Conservation (phyloP, 2,888 invertebrate genomes). For the Elmis aenea region DNA sequence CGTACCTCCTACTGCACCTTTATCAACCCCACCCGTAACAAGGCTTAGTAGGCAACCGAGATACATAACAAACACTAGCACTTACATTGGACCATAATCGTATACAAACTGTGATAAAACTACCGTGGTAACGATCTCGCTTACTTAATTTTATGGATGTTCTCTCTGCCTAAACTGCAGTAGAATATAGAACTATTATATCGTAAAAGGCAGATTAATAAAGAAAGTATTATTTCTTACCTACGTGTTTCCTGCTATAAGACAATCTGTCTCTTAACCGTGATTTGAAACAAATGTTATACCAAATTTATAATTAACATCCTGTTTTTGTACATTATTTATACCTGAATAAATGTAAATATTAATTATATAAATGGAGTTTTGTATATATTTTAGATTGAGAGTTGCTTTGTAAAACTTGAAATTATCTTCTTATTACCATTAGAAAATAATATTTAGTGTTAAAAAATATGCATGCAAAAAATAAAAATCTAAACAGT, state of each 20-base stretch:
- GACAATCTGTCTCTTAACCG: constrained; percentile 16
- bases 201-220: constrained; percentile 14
- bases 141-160: constrained; percentile 6
- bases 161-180: constrained; percentile 1
- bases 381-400: too few species aligned
- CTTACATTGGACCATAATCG: constrained; percentile 42
- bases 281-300: constrained; percentile 12
- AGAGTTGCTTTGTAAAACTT: too few species aligned
- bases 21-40: constrained; percentile 45
- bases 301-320: constrained; percentile 17
- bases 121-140: not conserved
- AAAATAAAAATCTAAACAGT: too few species aligned
- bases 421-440: too few species aligned
- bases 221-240: constrained; percentile 12
- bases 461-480: too few species aligned
- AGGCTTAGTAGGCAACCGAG: constrained; percentile 46
- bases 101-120: constrained; percentile 37
- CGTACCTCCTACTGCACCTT: constrained; percentile 43
- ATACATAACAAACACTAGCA: constrained; percentile 36
- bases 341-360: too few species aligned
- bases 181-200: constrained; percentile 2
- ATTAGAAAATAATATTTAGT: too few species aligned
- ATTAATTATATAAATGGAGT: too few species aligned
- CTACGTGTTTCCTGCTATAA: constrained; percentile 8
- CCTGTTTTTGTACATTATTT: constrained; percentile 18